phyloP scores from a whole-genome alignment of 2,797 vertebrate genomes.

The Fratercula arctica region DNA sequence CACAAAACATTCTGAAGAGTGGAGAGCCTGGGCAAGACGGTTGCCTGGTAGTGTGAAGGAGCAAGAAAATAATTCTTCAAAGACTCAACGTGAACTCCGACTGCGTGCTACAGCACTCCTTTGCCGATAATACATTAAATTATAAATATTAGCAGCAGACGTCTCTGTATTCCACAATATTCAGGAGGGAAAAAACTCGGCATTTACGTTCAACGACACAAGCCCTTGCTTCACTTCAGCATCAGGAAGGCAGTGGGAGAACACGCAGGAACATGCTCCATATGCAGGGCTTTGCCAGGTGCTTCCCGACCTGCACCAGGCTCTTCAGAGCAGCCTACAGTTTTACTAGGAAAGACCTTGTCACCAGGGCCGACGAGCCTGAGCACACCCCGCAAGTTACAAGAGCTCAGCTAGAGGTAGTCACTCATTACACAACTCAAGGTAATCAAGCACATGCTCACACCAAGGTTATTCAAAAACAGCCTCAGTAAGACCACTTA shows the following conservation, averaged over 20 bases:
- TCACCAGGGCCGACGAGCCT: background rate
- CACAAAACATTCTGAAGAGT: background rate
- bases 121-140: background rate
- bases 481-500: background rate
- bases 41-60: background rate
- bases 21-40: background rate
- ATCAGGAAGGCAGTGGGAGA: background rate
- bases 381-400: background rate
- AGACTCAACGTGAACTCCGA: background rate
- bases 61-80: background rate
- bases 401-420: background rate
- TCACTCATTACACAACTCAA: background rate
- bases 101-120: background rate
- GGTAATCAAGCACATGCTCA: background rate
- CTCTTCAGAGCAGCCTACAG: background rate
- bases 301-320: fast-evolving
- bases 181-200: background rate
- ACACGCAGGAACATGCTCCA: fast-evolving
- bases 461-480: background rate
- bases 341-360: background rate
- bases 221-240: background rate
- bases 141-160: background rate
- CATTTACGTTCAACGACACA: background rate
- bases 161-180: background rate
- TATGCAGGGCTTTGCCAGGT: background rate